Percentiles rank a stretch among this genome's conserved stretches.
These are phyloP conservation scores for Ceratina calcarata DNA, from an alignment of 1,140 invertebrate species.

Conservation along the genomic window DNA sequence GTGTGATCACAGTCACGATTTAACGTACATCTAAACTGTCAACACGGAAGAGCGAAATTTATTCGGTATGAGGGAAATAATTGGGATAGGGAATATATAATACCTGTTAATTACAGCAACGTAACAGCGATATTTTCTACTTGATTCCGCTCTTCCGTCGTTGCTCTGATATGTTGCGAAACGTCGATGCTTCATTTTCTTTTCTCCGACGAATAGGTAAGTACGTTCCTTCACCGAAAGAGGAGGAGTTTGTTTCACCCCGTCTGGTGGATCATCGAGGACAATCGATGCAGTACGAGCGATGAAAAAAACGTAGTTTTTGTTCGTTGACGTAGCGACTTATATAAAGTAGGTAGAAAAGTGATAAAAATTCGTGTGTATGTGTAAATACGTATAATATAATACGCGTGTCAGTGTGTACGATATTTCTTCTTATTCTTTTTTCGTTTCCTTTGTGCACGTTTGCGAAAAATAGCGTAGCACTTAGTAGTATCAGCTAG, in stretches of 20 bases:
- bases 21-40: constrained; percentile 49
- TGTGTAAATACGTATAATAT: background rate
- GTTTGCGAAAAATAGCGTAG: constrained; percentile 37
- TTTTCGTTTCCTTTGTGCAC: constrained; percentile 35
- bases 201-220: constrained; percentile 34
- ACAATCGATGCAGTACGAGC: constrained; percentile 11
- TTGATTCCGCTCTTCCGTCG: constrained; percentile 42
- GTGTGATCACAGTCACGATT: constrained; percentile 46
- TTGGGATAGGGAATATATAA: background rate
- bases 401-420: constrained; percentile 11
- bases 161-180: constrained; percentile 70
- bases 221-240: constrained; percentile 31
- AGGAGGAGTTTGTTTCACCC: constrained; percentile 4
- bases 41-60: constrained; percentile 45
- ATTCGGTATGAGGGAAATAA: background rate
- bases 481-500: constrained; percentile 22
- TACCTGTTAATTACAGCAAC: background rate
- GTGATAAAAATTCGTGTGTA: constrained; percentile 61
- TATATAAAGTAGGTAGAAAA: constrained; percentile 65
- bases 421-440: background rate
- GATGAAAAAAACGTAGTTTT: constrained; percentile 26
- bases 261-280: background rate
- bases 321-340: constrained; percentile 40
- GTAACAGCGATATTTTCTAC: background rate
- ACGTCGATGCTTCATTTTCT: constrained; percentile 41